These are phyloP conservation scores for Meriones unguiculatus DNA, from an alignment of 2,113 vertebrate species.

Conservation along the genomic window DNA sequence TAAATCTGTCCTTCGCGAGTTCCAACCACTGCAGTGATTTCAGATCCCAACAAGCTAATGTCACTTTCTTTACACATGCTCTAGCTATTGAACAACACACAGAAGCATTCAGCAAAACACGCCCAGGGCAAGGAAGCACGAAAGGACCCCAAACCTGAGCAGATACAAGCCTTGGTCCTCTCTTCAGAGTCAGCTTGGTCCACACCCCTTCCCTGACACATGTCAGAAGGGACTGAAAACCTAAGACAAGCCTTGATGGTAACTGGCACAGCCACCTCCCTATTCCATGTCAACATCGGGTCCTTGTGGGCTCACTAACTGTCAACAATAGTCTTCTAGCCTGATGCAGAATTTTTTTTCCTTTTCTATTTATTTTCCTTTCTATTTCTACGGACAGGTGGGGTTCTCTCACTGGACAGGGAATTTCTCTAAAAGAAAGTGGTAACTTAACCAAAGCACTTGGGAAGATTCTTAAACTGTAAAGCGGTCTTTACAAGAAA, in stretches of 20 bases:
- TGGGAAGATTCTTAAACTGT: background rate
- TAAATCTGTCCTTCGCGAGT: background rate
- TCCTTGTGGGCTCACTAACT: background rate
- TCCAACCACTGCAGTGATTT: background rate
- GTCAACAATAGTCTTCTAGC: background rate
- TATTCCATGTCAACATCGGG: background rate
- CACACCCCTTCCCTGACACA: background rate
- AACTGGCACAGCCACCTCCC: background rate
- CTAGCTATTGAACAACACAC: background rate
- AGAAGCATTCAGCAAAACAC: background rate
- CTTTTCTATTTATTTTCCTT: background rate
- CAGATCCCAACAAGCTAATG: background rate
- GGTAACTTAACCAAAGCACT: background rate
- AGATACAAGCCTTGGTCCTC: background rate
- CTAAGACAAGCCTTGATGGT: background rate
- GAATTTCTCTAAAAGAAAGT: background rate
- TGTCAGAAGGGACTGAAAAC: accelerated
- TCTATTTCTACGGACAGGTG: background rate
- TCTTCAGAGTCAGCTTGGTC: background rate
- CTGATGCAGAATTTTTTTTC: background rate
- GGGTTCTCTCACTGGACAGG: background rate
- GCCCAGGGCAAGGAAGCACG: background rate
- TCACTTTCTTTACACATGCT: background rate
- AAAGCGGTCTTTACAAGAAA: conserved; percentile 2
- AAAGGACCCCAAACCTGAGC: background rate